Evolutionary conservation across 2,797 vertebrate species (phyloP).

Genomic region (Gallirallus australis): DNA sequence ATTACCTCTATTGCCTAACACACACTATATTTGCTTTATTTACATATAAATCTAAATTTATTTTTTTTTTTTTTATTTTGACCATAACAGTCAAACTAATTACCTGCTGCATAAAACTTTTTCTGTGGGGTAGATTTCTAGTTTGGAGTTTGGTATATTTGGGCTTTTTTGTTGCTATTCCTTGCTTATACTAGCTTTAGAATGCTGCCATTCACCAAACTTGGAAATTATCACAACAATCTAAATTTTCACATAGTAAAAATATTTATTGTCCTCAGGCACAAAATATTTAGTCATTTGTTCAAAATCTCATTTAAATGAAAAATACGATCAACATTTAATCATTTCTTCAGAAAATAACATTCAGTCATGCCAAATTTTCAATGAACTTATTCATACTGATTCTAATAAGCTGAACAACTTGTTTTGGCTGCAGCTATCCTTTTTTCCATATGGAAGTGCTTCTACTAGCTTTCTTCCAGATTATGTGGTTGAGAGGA

Average conservation of each 20-base stretch:
- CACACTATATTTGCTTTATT: not conserved
- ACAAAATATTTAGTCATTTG: slow-evolving; percentile 76
- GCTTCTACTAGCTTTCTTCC: slow-evolving; percentile 76
- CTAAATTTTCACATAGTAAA: slow-evolving; percentile 52
- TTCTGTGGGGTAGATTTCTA: not conserved
- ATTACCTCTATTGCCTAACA: not conserved
- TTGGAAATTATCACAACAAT: slow-evolving; percentile 57
- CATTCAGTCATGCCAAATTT: slow-evolving; percentile 74
- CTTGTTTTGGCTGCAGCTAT: slow-evolving; percentile 82
- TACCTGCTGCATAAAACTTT: not conserved
- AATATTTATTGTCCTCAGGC: slow-evolving; percentile 61
- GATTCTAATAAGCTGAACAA: slow-evolving; percentile 82
- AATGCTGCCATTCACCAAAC: slow-evolving; percentile 43
- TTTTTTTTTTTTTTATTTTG: not conserved
- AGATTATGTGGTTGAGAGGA: slow-evolving; percentile 77
- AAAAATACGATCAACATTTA: slow-evolving; percentile 70
- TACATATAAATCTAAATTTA: not conserved
- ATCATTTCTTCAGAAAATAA: slow-evolving; percentile 67
- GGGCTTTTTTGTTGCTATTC: not conserved
- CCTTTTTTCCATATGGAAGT: slow-evolving; percentile 83
- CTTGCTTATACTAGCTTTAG: not conserved
- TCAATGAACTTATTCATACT: slow-evolving; percentile 76
- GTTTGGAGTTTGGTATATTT: not conserved
- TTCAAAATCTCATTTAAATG: slow-evolving; percentile 69
- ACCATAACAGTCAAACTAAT: not conserved